A percentile compares a stretch with the other conserved stretches of the same genome.
These are phyloP conservation scores for Gymnocephalus cernua DNA, from an alignment of 2,113 vertebrate genomes.

Conservation along the genomic window DNA sequence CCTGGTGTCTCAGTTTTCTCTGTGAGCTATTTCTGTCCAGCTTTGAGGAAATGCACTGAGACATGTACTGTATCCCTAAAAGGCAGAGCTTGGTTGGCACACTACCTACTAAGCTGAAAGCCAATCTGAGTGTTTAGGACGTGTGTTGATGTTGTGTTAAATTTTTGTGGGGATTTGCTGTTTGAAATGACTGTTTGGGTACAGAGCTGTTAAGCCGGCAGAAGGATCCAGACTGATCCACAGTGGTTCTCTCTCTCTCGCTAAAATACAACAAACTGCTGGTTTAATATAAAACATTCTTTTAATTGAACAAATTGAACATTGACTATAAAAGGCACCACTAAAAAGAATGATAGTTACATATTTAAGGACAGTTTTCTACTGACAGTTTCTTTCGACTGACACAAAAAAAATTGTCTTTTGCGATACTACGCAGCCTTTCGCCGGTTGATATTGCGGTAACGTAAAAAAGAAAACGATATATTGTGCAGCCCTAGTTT, in stretches of 20 bases:
- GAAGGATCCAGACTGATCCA: slow-evolving; percentile 68
- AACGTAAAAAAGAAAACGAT: too few relatives aligned
- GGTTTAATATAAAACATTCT: too few relatives aligned
- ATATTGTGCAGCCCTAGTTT: too few relatives aligned
- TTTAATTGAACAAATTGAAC: too few relatives aligned
- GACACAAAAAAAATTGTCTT: too few relatives aligned
- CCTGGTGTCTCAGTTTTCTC: slow-evolving; percentile 27
- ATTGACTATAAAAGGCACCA: too few relatives aligned
- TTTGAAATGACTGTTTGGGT: slow-evolving; percentile 47
- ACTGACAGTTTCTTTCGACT: too few relatives aligned
- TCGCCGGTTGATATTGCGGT: too few relatives aligned
- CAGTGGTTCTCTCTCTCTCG: slow-evolving; percentile 42
- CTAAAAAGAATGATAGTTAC: too few relatives aligned
- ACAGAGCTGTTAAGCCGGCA: slow-evolving; percentile 45
- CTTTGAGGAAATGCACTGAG: slow-evolving; percentile 44
- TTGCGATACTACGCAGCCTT: too few relatives aligned
- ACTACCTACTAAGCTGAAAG: slow-evolving; percentile 28
- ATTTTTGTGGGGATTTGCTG: slow-evolving; percentile 38
- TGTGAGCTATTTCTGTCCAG: slow-evolving; percentile 51
- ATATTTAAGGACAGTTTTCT: too few relatives aligned
- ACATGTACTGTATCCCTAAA: slow-evolving; percentile 32
- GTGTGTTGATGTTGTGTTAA: slow-evolving; percentile 43
- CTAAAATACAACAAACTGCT: too few relatives aligned
- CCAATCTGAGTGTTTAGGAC: slow-evolving; percentile 43
- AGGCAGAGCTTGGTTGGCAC: slow-evolving; percentile 26